Base-by-base conservation (phyloP, 1,140 invertebrate species). In the Procambarus clarkii region DNA sequence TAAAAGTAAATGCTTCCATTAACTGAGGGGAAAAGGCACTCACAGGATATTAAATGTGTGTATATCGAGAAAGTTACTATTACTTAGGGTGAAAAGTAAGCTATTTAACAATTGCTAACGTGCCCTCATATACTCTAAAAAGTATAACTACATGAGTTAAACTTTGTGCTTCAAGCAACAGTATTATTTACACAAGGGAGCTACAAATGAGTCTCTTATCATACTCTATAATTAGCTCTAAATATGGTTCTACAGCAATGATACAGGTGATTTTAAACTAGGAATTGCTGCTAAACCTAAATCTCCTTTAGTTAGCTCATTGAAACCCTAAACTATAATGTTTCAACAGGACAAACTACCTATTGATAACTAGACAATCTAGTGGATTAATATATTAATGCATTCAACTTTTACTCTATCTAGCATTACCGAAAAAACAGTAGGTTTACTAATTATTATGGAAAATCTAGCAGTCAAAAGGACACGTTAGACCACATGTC, bases 391-490 rank as follows among this genome's bases (percentile, higher is more conserved):
- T 84, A 46, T 84, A 58, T 50, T 86, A 24, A 76, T 74, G 83
- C 83, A 86, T 86, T 86, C 83, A 69, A 76, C 46, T 77, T 79
- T 54, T 80, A 80, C 86, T 88, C 86, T 88, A 88, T 88, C 86
- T 88, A 88, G 76, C 21, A 60, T 54, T 79, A 78, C 46, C 71
- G 54, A 86, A 86, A 76, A 86, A 86, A 76, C 44, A 86, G 34
- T 50, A 54, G 77, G 46, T 24, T 34, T 44, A 69, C 86, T 78
- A 88, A 48, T 45, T 88, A 44, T 78, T 88, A 88, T 34, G 77
- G 74, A 88, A 88, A 88, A 88, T 88, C 77, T 88, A 88, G 44
- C 60, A 79, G 74, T 46, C 34, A 46, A 80, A 88, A 88, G 77
- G n/a, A 64, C 46, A 54, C 45, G 60, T 15, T 50, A 54, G 60